Conservation (phyloP, 30 jellyfish, hydroid and myxozoan genomes). For the Aurelia aurita region DNA sequence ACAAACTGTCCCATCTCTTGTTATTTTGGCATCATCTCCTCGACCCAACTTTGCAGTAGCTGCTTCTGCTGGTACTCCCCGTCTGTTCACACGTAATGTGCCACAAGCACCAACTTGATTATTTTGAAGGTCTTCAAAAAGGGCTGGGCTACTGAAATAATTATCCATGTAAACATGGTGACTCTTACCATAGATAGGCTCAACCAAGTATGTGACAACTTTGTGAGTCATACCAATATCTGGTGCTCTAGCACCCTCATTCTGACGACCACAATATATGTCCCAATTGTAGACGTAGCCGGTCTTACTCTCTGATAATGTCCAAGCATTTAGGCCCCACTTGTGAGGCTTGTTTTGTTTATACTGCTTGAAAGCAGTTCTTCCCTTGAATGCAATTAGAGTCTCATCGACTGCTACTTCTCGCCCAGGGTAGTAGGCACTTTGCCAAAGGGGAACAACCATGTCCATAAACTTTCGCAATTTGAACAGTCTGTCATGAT, state of each 20-base stretch:
- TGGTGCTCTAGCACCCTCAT: slow-evolving; percentile 5
- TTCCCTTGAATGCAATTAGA: slow-evolving; percentile 35
- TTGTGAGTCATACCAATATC: slow-evolving; percentile 25
- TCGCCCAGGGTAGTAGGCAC: slow-evolving; percentile 37
- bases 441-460: slow-evolving; percentile 35
- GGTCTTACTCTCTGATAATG: too few relatives aligned
- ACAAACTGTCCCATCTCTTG: slow-evolving; percentile 12
- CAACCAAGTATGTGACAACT: slow-evolving; percentile 21
- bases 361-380: slow-evolving; percentile 30
- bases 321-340: slow-evolving; percentile 52
- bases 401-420: slow-evolving; percentile 46
- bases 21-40: slow-evolving; percentile 9
- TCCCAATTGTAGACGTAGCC: slow-evolving; percentile 45
- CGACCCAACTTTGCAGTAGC: background rate
- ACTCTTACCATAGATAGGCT: slow-evolving; percentile 8
- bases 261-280: slow-evolving; percentile 16
- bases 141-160: background rate
- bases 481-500: slow-evolving; percentile 39
- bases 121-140: background rate
- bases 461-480: slow-evolving; percentile 8
- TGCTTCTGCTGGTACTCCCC: slow-evolving; percentile 33
- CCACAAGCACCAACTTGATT: slow-evolving; percentile 24
- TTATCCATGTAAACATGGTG: slow-evolving; percentile 38
- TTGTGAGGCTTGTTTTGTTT: slow-evolving; percentile 46
- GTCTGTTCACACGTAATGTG: background rate